Percentiles rank a stretch among this genome's conserved stretches.
Conservation (phyloP, 2,888 invertebrate species). For the Dasysyrphus tricinctus region DNA sequence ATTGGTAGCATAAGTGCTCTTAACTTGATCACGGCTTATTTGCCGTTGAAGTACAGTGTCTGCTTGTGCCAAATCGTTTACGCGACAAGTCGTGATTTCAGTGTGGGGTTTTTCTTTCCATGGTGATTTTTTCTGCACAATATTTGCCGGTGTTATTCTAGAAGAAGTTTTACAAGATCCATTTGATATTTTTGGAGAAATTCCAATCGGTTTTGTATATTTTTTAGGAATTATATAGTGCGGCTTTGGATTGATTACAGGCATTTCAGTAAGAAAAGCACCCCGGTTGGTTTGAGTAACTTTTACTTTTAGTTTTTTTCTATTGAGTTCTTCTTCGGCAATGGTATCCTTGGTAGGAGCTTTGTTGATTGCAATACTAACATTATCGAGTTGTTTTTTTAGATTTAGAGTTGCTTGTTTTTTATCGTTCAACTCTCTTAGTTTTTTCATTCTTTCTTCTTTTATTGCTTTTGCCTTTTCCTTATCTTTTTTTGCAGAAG, state of each 20-base stretch:
- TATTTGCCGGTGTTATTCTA: background rate
- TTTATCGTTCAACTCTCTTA: conserved; percentile 79
- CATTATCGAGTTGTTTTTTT: conserved; percentile 16
- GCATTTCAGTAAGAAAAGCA: conserved; percentile 84
- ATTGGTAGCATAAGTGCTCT: conserved; percentile 7
- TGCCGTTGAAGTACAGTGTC: conserved; percentile 22
- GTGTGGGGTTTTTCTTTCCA: background rate
- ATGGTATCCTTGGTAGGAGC: background rate
- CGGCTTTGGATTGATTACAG: conserved; percentile 10
- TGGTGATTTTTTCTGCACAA: background rate
- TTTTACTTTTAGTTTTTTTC: conserved; percentile 82
- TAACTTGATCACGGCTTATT: conserved; percentile 3
- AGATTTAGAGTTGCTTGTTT: conserved; percentile 31
- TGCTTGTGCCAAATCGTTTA: conserved; percentile 15
- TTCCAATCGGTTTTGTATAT: conserved; percentile 67
- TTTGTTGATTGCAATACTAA: background rate
- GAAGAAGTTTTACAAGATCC: background rate
- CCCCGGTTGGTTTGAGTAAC: conserved; percentile 85
- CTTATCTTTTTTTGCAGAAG: conserved; percentile 76
- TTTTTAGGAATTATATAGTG: conserved; percentile 45
- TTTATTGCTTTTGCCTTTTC: conserved; percentile 74
- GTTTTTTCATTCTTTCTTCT: conserved; percentile 78
- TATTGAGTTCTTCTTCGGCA: background rate
- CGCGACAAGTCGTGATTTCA: background rate
- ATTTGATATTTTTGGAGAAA: background rate